Evolutionary conservation across 2,797 vertebrate species (phyloP).

Genomic region (Tinamus major): DNA sequence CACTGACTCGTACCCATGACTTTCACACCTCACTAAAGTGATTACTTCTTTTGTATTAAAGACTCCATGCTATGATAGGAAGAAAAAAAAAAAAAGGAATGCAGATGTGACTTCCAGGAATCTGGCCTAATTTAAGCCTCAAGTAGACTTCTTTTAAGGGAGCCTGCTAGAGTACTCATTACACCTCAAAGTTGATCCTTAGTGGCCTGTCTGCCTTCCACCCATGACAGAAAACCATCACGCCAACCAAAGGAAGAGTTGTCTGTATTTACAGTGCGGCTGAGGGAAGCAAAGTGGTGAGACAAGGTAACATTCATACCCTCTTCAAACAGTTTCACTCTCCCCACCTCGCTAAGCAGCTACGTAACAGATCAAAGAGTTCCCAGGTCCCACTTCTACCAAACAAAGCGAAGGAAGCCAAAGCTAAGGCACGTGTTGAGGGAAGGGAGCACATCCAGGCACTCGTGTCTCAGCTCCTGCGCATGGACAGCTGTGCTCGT

Average conservation of each 20-base stretch:
- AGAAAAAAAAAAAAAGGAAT: not conserved
- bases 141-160: not conserved
- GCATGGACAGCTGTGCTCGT: fast-evolving
- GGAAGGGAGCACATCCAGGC: not conserved
- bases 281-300: not conserved
- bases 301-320: not conserved
- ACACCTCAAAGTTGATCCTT: fast-evolving
- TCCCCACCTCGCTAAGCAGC: fast-evolving
- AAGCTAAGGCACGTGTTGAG: not conserved
- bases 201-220: not conserved
- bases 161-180: not conserved
- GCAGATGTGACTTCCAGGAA: not conserved
- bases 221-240: not conserved
- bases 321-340: not conserved
- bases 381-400: not conserved
- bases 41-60: not conserved
- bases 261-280: not conserved
- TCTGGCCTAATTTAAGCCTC: not conserved
- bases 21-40: not conserved
- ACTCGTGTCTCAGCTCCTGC: not conserved
- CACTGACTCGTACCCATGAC: not conserved
- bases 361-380: not conserved
- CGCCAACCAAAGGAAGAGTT: not conserved
- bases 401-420: not conserved
- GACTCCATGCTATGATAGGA: not conserved